Evolutionary conservation across 2,797 vertebrate genomes (phyloP).

Genomic region (Salarias fasciatus): DNA sequence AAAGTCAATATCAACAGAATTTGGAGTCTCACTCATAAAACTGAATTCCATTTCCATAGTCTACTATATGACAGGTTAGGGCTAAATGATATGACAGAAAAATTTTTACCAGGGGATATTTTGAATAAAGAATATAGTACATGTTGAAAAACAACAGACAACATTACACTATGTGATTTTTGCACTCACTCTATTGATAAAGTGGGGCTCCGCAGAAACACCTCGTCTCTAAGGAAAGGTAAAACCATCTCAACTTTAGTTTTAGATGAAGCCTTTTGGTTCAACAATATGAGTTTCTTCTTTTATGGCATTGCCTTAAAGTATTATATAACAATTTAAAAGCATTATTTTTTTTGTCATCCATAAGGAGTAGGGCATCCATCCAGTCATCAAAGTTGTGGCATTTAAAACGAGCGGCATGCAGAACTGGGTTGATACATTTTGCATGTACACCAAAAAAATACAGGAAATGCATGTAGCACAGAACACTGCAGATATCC

Average conservation of each 20-base stretch:
- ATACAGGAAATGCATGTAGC: too few species aligned
- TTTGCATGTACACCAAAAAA: too few species aligned
- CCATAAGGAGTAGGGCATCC: too few species aligned
- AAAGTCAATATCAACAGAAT: conserved; percentile 17
- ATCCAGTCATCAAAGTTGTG: too few species aligned
- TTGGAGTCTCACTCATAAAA: conserved; percentile 5
- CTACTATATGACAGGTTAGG: conserved; percentile 11
- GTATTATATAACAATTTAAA: conserved; percentile 26
- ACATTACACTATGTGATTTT: conserved; percentile 15
- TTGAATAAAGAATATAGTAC: conserved; percentile 20
- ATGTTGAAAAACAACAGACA: conserved; percentile 2
- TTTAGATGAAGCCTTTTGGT: neutral
- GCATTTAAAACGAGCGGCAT: too few species aligned
- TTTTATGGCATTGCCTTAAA: conserved; percentile 49
- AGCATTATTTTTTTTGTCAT: too few species aligned
- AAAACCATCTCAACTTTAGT: conserved; percentile 10
- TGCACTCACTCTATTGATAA: neutral
- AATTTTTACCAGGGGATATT: conserved; percentile 23
- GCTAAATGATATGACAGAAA: conserved; percentile 33
- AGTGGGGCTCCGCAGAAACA: too few species aligned
- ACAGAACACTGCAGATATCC: too few species aligned
- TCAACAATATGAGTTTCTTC: conserved; percentile 15
- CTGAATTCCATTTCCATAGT: conserved; percentile 18
- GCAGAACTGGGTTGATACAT: too few species aligned
- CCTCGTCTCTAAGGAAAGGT: neutral